phyloP scores from a whole-genome alignment of 2,888 invertebrate species.

The Mayetiola destructor region DNA sequence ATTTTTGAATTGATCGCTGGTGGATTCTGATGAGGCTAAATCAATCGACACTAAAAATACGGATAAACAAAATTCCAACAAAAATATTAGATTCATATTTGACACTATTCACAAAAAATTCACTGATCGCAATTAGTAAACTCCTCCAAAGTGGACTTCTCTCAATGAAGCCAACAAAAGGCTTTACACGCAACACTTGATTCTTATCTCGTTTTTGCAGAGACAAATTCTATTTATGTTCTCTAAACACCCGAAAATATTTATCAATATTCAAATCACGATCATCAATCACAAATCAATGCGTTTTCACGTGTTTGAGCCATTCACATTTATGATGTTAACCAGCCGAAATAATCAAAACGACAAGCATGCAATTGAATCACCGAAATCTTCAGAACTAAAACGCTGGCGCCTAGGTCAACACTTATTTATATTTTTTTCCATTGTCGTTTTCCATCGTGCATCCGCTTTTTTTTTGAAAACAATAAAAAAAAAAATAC shows the following conservation, averaged over 20 bases:
- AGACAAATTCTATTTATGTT: too few species aligned
- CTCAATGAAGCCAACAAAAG: too few species aligned
- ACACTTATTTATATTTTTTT: conserved; percentile 7
- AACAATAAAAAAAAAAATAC: too few species aligned
- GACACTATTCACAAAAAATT: not conserved
- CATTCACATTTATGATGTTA: too few species aligned
- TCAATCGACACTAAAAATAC: not conserved
- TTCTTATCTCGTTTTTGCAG: too few species aligned
- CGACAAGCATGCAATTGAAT: not conserved
- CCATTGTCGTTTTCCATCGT: not conserved
- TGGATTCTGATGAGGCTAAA: not conserved
- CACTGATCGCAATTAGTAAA: not conserved
- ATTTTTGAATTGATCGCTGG: not conserved
- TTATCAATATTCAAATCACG: too few species aligned
- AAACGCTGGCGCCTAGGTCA: not conserved
- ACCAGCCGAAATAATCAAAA: not conserved
- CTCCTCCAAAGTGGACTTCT: too few species aligned
- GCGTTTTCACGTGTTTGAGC: too few species aligned
- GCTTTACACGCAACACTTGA: not conserved
- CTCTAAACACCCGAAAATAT: too few species aligned
- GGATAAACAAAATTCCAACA: not conserved
- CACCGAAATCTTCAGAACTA: not conserved
- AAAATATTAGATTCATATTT: not conserved
- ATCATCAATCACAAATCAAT: too few species aligned
- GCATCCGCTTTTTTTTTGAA: not conserved